Conservation (phyloP, 1,140 invertebrate genomes). For the Chymomyza costata region DNA sequence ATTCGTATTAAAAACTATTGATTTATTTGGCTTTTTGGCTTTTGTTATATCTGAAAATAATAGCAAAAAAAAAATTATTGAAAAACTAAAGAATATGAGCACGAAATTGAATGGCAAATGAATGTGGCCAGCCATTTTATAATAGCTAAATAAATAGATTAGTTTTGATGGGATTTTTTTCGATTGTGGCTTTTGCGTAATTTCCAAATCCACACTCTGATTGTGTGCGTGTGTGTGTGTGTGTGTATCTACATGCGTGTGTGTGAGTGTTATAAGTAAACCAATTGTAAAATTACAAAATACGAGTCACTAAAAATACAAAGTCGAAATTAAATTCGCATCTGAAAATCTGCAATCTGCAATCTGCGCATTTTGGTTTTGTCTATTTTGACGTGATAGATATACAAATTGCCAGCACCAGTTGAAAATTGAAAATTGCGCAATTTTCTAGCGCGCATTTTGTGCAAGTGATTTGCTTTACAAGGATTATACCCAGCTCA, state of each 20-base stretch:
- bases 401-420: too few relatives aligned
- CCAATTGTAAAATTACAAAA: slow-evolving; percentile 37
- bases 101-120: slow-evolving; percentile 38
- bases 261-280: slow-evolving; percentile 11
- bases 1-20: slow-evolving; percentile 59
- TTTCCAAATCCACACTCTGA: slow-evolving; percentile 24
- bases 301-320: slow-evolving; percentile 16
- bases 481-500: slow-evolving; percentile 28
- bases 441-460: too few relatives aligned
- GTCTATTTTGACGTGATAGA: too few relatives aligned
- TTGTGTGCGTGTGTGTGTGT: slow-evolving; percentile 7
- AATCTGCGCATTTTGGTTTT: too few relatives aligned
- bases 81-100: too few relatives aligned
- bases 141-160: slow-evolving; percentile 69
- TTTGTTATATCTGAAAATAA: too few relatives aligned
- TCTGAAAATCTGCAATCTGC: too few relatives aligned
- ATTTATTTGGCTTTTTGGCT: too few relatives aligned
- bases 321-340: slow-evolving; percentile 19
- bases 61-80: too few relatives aligned
- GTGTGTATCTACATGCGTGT: slow-evolving; percentile 14
- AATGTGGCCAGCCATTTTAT: slow-evolving; percentile 41
- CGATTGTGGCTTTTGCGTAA: slow-evolving; percentile 35
- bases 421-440: too few relatives aligned
- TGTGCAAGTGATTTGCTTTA: too few relatives aligned
- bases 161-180: slow-evolving; percentile 42